Conservation (phyloP, 2,888 invertebrate species). For the Frankliniella intonsa region DNA sequence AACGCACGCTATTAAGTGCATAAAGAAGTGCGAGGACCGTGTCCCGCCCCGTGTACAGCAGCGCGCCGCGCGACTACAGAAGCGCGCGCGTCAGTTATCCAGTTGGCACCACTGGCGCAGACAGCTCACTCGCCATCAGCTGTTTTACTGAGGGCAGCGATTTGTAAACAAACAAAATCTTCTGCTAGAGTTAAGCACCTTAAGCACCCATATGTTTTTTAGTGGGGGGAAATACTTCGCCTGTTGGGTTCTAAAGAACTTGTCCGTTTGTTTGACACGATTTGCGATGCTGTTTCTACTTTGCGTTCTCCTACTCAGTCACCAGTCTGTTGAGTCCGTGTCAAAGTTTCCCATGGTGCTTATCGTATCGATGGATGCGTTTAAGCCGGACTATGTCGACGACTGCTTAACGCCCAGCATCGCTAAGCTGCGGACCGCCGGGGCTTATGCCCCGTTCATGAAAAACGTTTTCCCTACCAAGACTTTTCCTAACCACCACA, state of each 20-base stretch:
- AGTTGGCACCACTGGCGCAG: too few species aligned
- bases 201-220: background rate
- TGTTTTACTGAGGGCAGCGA: too few species aligned
- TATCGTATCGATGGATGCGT: conserved; percentile 66
- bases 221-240: background rate
- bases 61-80: too few species aligned
- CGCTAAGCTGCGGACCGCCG: conserved; percentile 52
- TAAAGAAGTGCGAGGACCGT: too few species aligned
- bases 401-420: conserved; percentile 53
- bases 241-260: background rate
- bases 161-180: background rate
- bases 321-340: background rate
- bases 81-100: too few species aligned
- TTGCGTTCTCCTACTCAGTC: too few species aligned
- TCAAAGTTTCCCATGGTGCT: conserved; percentile 52
- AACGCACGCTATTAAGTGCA: too few species aligned
- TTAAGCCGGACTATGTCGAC: conserved; percentile 45
- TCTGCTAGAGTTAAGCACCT: background rate
- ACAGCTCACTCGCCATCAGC: too few species aligned
- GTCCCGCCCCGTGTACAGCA: too few species aligned
- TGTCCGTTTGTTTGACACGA: too few species aligned
- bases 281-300: too few species aligned
- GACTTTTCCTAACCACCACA: conserved; percentile 71
- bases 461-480: conserved; percentile 62
- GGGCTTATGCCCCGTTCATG: conserved; percentile 57